Evolutionary conservation across 2,888 invertebrate genomes (phyloP), one percentile per base, ranked within the genome.

Genomic region (Spodoptera picta): DNA sequence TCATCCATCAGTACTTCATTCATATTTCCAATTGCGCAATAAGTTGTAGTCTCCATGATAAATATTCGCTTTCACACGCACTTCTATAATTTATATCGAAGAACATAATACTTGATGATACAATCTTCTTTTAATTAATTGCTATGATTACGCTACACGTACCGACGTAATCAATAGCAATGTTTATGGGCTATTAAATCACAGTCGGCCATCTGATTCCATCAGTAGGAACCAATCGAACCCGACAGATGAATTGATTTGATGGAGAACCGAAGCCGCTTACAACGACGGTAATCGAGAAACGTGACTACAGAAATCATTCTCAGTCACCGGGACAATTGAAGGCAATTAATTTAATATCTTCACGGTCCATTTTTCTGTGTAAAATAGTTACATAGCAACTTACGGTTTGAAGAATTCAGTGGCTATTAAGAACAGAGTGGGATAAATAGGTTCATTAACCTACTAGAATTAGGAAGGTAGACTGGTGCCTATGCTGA

Each of bases 171-270:
- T 67, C 52, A 64, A 65, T 73, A 55, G 24, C 19, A 52, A 55
- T 73, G 49, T 73, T 69, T 60, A 73, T 73, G 65, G 50, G 53
- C 52, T 60, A 64, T 71, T 76, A 56, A 58, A 52, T 74, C 70
- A 67, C 52, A 49, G 53, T 56, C 59, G 41, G 59, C 19, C 31
- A 48, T 49, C 45, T 46, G 44, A 44, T 60, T 57, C 42, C 44
- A 49, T 45, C 24, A 14, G 19, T 49, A 57, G 36, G 12, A 53
- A 9, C 42, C 19, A 5, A 43, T 48, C 42, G 44, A 45, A 43
- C 23, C 59, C 53, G 56, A 52, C 43, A 24, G 41, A 53, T 60
- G 52, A 42, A 63, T 56, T 56, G 47, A 50, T 47, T 63, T 41
- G 23, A 59, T 48, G 46, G 24, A 50, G 14, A 12, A 10, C 7